Evolutionary conservation across 2,888 invertebrate genomes (phyloP).

Genomic region (Amaurobius ferox): DNA sequence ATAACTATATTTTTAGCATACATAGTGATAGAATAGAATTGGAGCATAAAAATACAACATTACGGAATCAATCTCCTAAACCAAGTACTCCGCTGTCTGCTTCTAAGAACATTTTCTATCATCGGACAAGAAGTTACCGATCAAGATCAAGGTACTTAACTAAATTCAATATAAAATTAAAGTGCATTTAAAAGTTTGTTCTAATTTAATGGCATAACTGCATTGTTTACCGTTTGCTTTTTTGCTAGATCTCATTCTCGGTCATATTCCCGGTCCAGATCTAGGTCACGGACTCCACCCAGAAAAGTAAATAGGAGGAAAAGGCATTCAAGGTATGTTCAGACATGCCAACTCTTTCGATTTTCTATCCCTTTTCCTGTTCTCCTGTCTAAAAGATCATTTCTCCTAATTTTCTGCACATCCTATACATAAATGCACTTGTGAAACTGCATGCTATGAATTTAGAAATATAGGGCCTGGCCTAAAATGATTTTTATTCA

Average conservation of each 20-base stretch:
- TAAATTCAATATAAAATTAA: too few species aligned
- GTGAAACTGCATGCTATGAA: too few species aligned
- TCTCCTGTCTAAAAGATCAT: too few species aligned
- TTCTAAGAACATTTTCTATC: constrained; percentile 21
- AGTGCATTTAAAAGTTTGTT: too few species aligned
- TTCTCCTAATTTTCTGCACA: too few species aligned
- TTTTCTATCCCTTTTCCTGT: too few species aligned
- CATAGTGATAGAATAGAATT: constrained; percentile 67
- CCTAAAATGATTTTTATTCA: too few species aligned
- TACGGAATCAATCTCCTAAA: not conserved
- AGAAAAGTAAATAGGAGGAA: constrained; percentile 36
- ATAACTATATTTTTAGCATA: constrained; percentile 39
- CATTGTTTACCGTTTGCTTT: too few species aligned
- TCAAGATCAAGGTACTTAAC: constrained; percentile 57
- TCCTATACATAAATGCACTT: too few species aligned
- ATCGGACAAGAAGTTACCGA: constrained; percentile 8
- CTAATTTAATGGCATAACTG: too few species aligned
- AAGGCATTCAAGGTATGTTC: constrained; percentile 53
- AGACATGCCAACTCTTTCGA: too few species aligned
- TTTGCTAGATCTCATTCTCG: not conserved
- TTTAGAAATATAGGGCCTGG: too few species aligned
- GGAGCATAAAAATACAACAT: constrained; percentile 6
- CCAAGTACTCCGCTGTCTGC: not conserved
- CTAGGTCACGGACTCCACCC: constrained; percentile 65
- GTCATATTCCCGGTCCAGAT: constrained; percentile 67